These are phyloP conservation scores for Benthosema pterotum DNA, from an alignment of 2,797 vertebrate genomes.

Conservation along the genomic window DNA sequence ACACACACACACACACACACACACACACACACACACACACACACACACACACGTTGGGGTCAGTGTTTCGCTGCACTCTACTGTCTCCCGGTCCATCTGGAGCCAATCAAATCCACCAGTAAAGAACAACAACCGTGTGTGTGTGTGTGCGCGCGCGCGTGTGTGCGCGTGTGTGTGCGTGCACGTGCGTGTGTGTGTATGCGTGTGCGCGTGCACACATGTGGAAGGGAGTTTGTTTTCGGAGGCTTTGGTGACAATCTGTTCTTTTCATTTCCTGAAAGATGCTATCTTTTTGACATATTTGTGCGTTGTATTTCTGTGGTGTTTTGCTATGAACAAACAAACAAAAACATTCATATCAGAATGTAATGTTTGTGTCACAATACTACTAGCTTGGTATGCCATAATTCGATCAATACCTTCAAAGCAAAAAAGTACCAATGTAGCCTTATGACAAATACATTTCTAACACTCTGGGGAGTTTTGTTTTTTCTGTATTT, in stretches of 20 bases:
- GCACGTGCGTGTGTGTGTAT: neutral
- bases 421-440: too few species aligned
- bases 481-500: too few species aligned
- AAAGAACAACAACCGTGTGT: slow-evolving; percentile 26
- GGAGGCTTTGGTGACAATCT: slow-evolving; percentile 63
- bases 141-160: slow-evolving; percentile 16
- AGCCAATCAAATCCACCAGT: slow-evolving; percentile 44
- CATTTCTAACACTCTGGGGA: too few species aligned
- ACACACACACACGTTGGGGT: slow-evolving; percentile 6
- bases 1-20: neutral
- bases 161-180: slow-evolving; percentile 6
- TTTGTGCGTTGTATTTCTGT: slow-evolving; percentile 3
- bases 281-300: slow-evolving; percentile 34
- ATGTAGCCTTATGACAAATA: too few species aligned
- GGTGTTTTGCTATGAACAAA: too few species aligned
- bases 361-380: too few species aligned
- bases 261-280: slow-evolving; percentile 68
- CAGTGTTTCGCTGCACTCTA: slow-evolving; percentile 34
- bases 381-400: too few species aligned
- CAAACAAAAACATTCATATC: too few species aligned
- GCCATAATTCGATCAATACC: too few species aligned
- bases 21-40: slow-evolving; percentile 3
- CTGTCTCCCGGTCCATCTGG: slow-evolving; percentile 55
- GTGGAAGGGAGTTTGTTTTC: slow-evolving; percentile 54
- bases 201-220: slow-evolving; percentile 29